Base-by-base conservation (phyloP, 2,113 vertebrate genomes). In the Otocyon megalotis region DNA sequence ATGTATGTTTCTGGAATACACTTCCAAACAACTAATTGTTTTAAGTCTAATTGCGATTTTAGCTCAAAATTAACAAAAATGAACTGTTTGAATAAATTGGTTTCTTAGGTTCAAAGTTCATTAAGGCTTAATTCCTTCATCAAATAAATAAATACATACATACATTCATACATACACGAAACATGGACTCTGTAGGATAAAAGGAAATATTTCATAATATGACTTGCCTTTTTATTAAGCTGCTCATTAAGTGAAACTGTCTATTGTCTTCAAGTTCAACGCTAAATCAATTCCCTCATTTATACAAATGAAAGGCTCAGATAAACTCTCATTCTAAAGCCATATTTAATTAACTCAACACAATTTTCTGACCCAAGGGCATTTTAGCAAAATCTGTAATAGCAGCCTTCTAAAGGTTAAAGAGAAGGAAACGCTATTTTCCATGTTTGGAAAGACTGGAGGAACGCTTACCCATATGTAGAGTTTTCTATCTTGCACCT, bases 41-140 rank as follows among this genome's bases (percentile, higher is more conserved):
- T 43, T 74, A 76, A 79, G 37, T 65, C 22, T 84, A 79, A 79
- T 72, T 93, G 10, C 88, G 48, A 97, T 69, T 88, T 97, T 79
- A 77, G 37, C 13, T 77, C 28, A 93, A 89, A 96, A 89, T 88
- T 86, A 96, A 93, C 58, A 82, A 58, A 85, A 97, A 97, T 43
- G 22, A 95, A 94, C 62, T 83, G 28, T 88, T 96, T 65, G 89
- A 95, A 77, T 28, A 92, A 82, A 95, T 2, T 80, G 35, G 43
- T 67, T 69, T 62, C 80, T 96, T 50, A 93, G 76, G 35, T 82
- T 92, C 20, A 62, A 95, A 50, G 30, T 95, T 87, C 30, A 72
- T 50, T 94, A 90, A 90, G 17, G 48, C 9, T 94, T 94, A 94
- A 85, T 88, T 65, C 26, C 26, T 11, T 58, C 37, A 69, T 87